These are phyloP conservation scores for Lindbergichthys nudifrons DNA, from an alignment of 2,797 vertebrate genomes.

Conservation along the genomic window DNA sequence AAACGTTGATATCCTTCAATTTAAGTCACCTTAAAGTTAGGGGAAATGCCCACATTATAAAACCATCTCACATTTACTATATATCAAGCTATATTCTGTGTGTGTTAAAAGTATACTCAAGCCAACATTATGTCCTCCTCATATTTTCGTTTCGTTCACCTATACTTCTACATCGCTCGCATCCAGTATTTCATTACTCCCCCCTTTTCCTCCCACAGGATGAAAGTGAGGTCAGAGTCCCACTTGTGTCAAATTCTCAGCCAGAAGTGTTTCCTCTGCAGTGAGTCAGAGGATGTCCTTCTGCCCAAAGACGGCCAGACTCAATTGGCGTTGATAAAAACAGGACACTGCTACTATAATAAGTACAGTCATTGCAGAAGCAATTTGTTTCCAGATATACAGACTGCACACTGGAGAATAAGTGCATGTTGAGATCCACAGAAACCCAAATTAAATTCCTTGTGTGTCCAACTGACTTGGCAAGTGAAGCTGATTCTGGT, in stretches of 20 bases:
- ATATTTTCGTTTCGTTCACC: background rate
- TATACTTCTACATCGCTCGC: background rate
- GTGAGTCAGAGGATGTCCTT: slow-evolving; percentile 7
- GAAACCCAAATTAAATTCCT: too few relatives aligned
- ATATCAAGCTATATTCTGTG: background rate
- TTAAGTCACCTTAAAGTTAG: background rate
- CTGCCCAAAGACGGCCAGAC: background rate
- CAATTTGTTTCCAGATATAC: background rate
- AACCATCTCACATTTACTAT: background rate
- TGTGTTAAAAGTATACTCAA: background rate
- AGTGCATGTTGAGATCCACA: background rate
- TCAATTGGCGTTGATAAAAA: background rate
- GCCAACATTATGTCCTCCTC: background rate
- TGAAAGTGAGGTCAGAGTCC: background rate
- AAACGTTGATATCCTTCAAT: background rate
- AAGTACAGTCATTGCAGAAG: background rate
- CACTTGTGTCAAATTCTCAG: background rate
- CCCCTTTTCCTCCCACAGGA: background rate
- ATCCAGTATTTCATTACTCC: background rate
- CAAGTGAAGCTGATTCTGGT: background rate
- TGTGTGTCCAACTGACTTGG: background rate
- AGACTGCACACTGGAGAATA: background rate
- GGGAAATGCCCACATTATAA: too few relatives aligned
- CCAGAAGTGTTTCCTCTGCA: slow-evolving; percentile 2
- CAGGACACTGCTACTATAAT: slow-evolving; percentile 8